Evolutionary conservation across 1,140 invertebrate species (phyloP).

Genomic region (Hestina assimilis): DNA sequence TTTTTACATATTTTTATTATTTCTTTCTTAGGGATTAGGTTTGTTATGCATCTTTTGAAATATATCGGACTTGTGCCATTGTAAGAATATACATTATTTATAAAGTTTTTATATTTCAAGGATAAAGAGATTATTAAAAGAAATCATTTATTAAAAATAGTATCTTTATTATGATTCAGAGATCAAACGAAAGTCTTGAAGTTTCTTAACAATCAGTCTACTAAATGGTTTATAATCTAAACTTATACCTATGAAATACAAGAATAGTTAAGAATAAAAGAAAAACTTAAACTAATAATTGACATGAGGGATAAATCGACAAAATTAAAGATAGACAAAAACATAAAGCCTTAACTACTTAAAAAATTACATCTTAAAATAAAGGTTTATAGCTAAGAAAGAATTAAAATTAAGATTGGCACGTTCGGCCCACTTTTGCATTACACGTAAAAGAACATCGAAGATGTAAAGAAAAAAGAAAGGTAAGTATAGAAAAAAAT

Average conservation of each 20-base stretch:
- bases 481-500: slow-evolving; percentile 14
- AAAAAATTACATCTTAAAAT: slow-evolving; percentile 20
- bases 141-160: slow-evolving; percentile 25
- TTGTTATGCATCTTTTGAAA: too few species aligned
- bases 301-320: slow-evolving; percentile 23
- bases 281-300: slow-evolving; percentile 11
- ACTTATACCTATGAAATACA: slow-evolving; percentile 23
- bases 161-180: slow-evolving; percentile 69
- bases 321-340: slow-evolving; percentile 23
- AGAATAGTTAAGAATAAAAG: background rate
- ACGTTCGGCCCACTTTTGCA: slow-evolving; percentile 63
- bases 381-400: slow-evolving; percentile 23
- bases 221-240: slow-evolving; percentile 38
- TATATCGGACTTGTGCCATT: too few species aligned
- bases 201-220: slow-evolving; percentile 65
- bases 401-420: slow-evolving; percentile 60
- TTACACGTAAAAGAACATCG: slow-evolving; percentile 28
- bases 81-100: too few species aligned
- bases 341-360: slow-evolving; percentile 11
- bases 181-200: slow-evolving; percentile 76
- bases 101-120: too few species aligned
- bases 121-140: slow-evolving; percentile 1
- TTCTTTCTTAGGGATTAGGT: too few species aligned
- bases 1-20: too few species aligned
- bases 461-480: slow-evolving; percentile 17